phyloP scores from a whole-genome alignment of 2,888 invertebrate species.

The Latheticus oryzae region DNA sequence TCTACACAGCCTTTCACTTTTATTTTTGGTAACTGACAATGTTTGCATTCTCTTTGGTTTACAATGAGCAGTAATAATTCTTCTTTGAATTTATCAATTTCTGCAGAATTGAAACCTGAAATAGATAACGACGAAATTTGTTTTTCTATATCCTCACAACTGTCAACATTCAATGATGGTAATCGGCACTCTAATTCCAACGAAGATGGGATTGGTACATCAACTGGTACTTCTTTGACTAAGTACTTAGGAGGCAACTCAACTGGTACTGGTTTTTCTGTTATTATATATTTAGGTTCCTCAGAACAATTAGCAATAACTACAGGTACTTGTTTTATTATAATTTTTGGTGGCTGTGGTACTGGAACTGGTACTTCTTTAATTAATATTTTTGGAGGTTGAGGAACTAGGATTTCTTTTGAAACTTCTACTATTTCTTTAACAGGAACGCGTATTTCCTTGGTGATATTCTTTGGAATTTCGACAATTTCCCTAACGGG shows the following conservation, averaged over 20 bases:
- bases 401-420: neutral
- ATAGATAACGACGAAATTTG: conserved; percentile 1
- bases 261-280: conserved; percentile 15
- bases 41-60: neutral
- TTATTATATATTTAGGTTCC: conserved; percentile 2
- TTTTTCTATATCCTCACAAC: conserved; percentile 11
- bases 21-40: conserved; percentile 1
- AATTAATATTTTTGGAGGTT: conserved; percentile 1
- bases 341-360: conserved; percentile 12
- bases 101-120: neutral
- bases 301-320: conserved; percentile 4
- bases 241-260: conserved; percentile 5
- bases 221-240: conserved; percentile 8
- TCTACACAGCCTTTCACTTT: conserved; percentile 4
- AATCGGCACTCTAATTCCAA: conserved; percentile 1
- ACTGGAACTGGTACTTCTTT: conserved; percentile 8
- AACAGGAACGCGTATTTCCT: neutral
- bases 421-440: too few relatives aligned
- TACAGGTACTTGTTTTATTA: conserved; percentile 15
- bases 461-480: neutral
- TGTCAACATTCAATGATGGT: neutral
- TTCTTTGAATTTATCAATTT: conserved; percentile 2
- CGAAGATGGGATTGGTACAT: neutral
- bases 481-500: neutral
- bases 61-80: neutral